Evolutionary conservation across 2,797 vertebrate species (phyloP).

Genomic region (Poeciliopsis turneri): DNA sequence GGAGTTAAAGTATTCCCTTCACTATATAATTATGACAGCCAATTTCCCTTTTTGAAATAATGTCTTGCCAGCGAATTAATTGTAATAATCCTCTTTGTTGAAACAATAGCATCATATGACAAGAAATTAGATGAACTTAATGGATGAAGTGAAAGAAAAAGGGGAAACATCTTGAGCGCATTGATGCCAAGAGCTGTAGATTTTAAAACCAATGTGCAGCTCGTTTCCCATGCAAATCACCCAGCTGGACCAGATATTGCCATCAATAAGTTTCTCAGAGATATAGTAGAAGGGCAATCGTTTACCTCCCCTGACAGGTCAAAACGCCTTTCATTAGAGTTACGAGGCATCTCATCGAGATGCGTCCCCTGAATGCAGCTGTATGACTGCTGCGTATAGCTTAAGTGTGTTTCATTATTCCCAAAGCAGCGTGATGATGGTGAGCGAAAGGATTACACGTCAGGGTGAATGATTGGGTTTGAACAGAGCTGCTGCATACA

Average conservation of each 20-base stretch:
- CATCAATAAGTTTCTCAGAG: slow-evolving; percentile 63
- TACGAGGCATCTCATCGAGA: slow-evolving; percentile 76
- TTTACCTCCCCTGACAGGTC: slow-evolving; percentile 70
- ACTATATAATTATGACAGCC: slow-evolving; percentile 83
- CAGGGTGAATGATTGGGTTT: slow-evolving; percentile 84
- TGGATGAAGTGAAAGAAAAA: slow-evolving; percentile 35
- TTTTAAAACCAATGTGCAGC: slow-evolving; percentile 51
- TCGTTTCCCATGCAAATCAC: slow-evolving; percentile 61
- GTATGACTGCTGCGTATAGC: slow-evolving; percentile 76
- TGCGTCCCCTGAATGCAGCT: slow-evolving; percentile 59
- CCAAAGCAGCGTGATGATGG: slow-evolving; percentile 78
- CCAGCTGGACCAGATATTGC: slow-evolving; percentile 55
- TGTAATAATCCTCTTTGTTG: slow-evolving; percentile 76
- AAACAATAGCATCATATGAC: slow-evolving; percentile 64
- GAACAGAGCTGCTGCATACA: slow-evolving; percentile 83
- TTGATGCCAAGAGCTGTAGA: slow-evolving; percentile 26
- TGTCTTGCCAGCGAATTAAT: slow-evolving; percentile 81
- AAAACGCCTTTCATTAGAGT: slow-evolving; percentile 74
- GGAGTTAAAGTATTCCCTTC: slow-evolving; percentile 82
- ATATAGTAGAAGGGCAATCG: slow-evolving; percentile 71
- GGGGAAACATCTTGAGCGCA: slow-evolving; percentile 38
- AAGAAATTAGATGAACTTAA: slow-evolving; percentile 45
- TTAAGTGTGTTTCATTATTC: slow-evolving; percentile 84
- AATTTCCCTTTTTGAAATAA: slow-evolving; percentile 84
- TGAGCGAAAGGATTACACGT: slow-evolving; percentile 81